These are phyloP conservation scores for Mixornis gularis DNA, from an alignment of 2,113 vertebrate genomes.

Conservation along the genomic window DNA sequence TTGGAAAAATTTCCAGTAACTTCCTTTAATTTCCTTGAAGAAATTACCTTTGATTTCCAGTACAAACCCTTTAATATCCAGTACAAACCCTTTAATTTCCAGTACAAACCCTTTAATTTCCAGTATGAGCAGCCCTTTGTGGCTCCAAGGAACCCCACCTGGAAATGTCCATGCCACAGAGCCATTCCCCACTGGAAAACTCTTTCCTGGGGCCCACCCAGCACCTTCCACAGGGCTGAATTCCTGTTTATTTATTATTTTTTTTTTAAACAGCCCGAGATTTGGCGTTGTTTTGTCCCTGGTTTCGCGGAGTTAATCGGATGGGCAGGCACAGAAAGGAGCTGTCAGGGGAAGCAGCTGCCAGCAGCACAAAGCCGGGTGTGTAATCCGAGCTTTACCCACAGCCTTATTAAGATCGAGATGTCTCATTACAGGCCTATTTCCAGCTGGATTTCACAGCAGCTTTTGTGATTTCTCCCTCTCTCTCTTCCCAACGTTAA, in stretches of 20 bases:
- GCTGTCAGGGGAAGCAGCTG: background rate
- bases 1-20: too few relatives aligned
- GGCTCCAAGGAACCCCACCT: background rate
- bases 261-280: background rate
- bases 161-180: rapidly evolving
- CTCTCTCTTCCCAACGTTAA: background rate
- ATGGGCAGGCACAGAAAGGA: background rate
- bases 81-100: too few relatives aligned
- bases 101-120: background rate
- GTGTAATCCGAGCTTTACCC: background rate
- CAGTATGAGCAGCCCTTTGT: background rate
- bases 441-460: background rate
- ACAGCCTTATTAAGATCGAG: constrained; percentile 2
- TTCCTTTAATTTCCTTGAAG: too few relatives aligned
- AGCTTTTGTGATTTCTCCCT: constrained; percentile 1
- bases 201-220: background rate
- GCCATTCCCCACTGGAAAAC: background rate
- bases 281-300: background rate
- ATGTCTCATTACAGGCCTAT: background rate
- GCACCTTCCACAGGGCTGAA: rapidly evolving
- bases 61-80: too few relatives aligned
- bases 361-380: background rate
- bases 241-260: background rate
- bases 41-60: background rate
- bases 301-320: background rate